phyloP scores from a whole-genome alignment of 2,888 invertebrate genomes.

The Schizotus pectinicornis region DNA sequence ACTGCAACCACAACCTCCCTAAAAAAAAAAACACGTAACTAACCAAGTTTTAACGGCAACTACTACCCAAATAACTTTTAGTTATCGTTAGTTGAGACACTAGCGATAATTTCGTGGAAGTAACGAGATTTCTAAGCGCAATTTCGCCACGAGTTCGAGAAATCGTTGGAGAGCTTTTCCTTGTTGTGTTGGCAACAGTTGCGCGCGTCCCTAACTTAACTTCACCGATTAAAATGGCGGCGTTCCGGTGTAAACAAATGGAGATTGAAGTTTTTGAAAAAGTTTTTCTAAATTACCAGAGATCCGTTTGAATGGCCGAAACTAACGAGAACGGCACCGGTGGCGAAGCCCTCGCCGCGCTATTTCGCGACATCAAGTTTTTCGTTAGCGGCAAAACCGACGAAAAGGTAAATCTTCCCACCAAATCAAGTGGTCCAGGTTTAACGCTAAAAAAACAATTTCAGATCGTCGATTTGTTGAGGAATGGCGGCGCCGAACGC shows the following conservation, averaged over 20 bases:
- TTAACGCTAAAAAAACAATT: conserved; percentile 50
- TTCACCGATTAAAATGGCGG: conserved; percentile 13
- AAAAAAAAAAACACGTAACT: too few species aligned
- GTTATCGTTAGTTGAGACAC: too few species aligned
- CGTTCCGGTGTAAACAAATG: conserved; percentile 36
- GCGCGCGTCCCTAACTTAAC: conserved; percentile 12
- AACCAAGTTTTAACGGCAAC: too few species aligned
- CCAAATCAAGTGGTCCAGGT: too few species aligned
- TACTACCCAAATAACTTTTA: too few species aligned
- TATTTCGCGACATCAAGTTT: conserved; percentile 86
- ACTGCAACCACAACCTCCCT: conserved; percentile 5
- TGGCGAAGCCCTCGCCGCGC: conserved; percentile 61
- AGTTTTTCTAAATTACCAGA: conserved; percentile 16
- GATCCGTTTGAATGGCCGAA: conserved; percentile 52
- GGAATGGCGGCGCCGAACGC: conserved; percentile 86
- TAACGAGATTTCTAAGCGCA: too few species aligned
- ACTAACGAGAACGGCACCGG: conserved; percentile 58
- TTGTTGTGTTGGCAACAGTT: neutral
- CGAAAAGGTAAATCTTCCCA: conserved; percentile 66
- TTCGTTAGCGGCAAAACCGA: conserved; percentile 81
- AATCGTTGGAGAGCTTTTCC: too few species aligned
- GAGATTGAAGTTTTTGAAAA: conserved; percentile 17
- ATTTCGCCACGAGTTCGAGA: too few species aligned
- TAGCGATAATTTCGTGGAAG: too few species aligned
- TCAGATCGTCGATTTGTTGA: conserved; percentile 78